Percentiles rank a stretch among this genome's conserved stretches.
phyloP scores from a whole-genome alignment of 2,113 vertebrate species.

The Antechinus stuartii region DNA sequence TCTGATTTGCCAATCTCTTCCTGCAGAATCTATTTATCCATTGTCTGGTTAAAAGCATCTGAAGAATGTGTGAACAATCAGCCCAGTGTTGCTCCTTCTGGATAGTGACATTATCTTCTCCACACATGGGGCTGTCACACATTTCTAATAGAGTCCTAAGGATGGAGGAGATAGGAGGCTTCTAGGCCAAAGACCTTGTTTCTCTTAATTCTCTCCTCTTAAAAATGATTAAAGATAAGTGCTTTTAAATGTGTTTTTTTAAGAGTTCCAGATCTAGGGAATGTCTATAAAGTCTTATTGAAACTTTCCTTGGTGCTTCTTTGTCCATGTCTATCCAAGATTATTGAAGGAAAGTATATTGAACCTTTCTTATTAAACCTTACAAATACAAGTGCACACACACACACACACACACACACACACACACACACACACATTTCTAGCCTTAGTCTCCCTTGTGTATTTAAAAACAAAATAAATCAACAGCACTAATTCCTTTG shows the following conservation, averaged over 20 bases:
- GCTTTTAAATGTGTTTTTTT: neutral
- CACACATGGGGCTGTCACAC: neutral
- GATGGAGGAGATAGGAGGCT: conserved; percentile 14
- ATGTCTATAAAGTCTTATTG: conserved; percentile 39
- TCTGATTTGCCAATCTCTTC: conserved; percentile 18
- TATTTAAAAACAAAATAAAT: neutral
- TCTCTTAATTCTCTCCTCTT: conserved; percentile 58
- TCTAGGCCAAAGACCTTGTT: conserved; percentile 40
- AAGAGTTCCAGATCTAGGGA: conserved; percentile 12
- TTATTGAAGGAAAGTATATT: neutral
- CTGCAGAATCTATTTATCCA: conserved; percentile 29
- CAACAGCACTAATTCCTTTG: neutral
- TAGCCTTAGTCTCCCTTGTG: neutral
- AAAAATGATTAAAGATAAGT: conserved; percentile 47
- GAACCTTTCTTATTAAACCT: neutral
- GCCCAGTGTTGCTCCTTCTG: conserved; percentile 7
- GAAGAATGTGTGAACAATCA: conserved; percentile 20
- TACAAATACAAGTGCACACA: neutral
- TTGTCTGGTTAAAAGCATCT: conserved; percentile 11
- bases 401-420: neutral
- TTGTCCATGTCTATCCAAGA: neutral
- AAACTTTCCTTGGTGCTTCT: neutral
- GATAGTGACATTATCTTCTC: conserved; percentile 35
- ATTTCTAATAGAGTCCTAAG: conserved; percentile 14
- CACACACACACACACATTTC: neutral